A percentile compares a stretch with the other conserved stretches of the same genome.
Evolutionary conservation across 2,797 vertebrate species (phyloP).

Genomic region (Etheostoma nigrum): DNA sequence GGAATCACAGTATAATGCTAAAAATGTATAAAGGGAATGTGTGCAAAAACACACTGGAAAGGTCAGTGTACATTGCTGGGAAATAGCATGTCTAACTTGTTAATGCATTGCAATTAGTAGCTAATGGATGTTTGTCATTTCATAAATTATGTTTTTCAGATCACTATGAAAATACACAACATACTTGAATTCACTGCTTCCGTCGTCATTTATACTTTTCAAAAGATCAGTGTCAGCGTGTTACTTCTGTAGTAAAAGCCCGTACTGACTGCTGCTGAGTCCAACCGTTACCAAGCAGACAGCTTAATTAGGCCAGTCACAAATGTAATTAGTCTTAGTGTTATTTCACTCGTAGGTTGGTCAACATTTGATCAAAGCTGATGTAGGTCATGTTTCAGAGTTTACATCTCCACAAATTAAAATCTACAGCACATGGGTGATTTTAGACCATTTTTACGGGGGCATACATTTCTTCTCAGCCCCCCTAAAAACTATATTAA

Average conservation of each 20-base stretch:
- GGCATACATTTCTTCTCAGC: too few species aligned
- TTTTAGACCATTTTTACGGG: too few species aligned
- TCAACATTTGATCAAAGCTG: constrained; percentile 6
- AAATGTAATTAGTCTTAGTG: constrained; percentile 11
- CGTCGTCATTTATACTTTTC: background rate
- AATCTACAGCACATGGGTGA: too few species aligned
- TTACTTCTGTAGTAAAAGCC: background rate
- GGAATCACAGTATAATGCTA: background rate
- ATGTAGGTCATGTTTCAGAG: background rate
- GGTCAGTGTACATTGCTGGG: constrained; percentile 32
- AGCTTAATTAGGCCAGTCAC: constrained; percentile 24
- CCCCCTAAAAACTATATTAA: too few species aligned
- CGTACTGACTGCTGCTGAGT: background rate
- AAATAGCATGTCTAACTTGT: constrained; percentile 27
- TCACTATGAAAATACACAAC: background rate
- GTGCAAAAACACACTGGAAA: constrained; percentile 23
- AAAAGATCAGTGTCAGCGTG: constrained; percentile 1
- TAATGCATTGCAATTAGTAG: constrained; percentile 29
- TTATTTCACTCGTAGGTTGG: constrained; percentile 21
- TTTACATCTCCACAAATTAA: background rate
- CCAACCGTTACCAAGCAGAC: background rate
- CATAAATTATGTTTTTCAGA: constrained; percentile 14
- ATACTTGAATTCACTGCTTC: background rate
- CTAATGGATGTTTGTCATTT: constrained; percentile 23
- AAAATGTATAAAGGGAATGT: background rate